Base-by-base conservation (phyloP, 1,140 invertebrate species). In the Aricia agestis region DNA sequence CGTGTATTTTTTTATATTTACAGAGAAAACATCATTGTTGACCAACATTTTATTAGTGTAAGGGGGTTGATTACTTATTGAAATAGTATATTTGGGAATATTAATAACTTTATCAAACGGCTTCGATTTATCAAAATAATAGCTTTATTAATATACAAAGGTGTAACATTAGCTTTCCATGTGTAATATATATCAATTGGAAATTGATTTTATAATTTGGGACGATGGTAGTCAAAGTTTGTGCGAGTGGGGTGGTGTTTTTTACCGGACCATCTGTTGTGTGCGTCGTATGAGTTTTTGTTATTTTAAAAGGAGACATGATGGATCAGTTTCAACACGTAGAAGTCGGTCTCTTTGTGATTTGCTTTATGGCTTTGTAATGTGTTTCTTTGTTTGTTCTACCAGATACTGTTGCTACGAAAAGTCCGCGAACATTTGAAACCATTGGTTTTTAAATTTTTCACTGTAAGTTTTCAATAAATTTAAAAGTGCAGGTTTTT, bases 321-420 rank as follows among this genome's bases (percentile, higher is more conserved):
- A 91, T 90, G 87, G 87, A 91, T 91, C 89, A 90, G 89, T 90
- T 90, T 91, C 89, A 91, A 91, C 89, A 88, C 87, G 82, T 89
- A 89, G 81, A 84, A 80, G 87, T 83, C 89, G 89, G 89, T 82
- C 77, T 80, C 86, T 91, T 91, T 91, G 89, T 89, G 86, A 86
- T 77, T 81, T 80, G 83, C 78, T 91, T 91, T 91, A 91, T 88
- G 85, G 87, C 83, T 87, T 87, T 87, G 87, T 89, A 91, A 91
- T 90, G 89, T 89, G 83, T 89, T 90, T 87, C 87, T 86, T 89
- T 91, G 87, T 91, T 91, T 91, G 89, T 90, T 85, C 85, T 85
- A 85, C 82, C 78, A 83, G 87, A 83, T 84, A 80, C 83, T 83
- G 86, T 82, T 72, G 82, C 81, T 83, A 81, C 80, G 75, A 79